A percentile compares a stretch with the other conserved stretches of the same genome.
These are phyloP conservation scores for Phalera bucephala DNA, from an alignment of 2,888 invertebrate genomes.

Conservation along the genomic window DNA sequence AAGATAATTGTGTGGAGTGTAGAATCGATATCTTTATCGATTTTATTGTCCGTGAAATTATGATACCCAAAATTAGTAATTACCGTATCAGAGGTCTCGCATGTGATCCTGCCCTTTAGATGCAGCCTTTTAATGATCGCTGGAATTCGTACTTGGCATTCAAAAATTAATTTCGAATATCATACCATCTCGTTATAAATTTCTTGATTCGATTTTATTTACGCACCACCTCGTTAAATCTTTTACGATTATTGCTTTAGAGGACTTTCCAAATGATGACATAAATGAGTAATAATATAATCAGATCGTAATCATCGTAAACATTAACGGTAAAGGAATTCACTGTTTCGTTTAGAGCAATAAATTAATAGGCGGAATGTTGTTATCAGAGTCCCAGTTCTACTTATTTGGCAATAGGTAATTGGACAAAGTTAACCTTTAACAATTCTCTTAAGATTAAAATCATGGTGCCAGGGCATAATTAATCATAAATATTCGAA, in stretches of 20 bases:
- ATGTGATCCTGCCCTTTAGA: neutral
- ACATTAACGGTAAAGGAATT: constrained; percentile 25
- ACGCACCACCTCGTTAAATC: neutral
- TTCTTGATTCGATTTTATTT: neutral
- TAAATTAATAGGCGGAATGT: constrained; percentile 32
- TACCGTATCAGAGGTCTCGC: neutral
- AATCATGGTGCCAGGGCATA: too few relatives aligned
- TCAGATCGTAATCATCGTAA: too few relatives aligned
- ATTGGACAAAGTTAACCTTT: constrained; percentile 49
- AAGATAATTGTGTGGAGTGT: too few relatives aligned
- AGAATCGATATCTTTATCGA: neutral
- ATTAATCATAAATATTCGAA: too few relatives aligned
- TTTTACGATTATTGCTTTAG: neutral
- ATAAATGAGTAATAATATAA: constrained; percentile 20
- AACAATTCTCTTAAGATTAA: constrained; percentile 38
- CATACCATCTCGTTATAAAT: neutral
- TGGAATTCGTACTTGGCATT: neutral
- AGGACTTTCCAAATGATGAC: constrained; percentile 1
- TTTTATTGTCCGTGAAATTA: neutral
- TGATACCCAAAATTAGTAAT: neutral
- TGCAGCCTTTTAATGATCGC: neutral
- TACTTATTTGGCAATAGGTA: constrained; percentile 45
- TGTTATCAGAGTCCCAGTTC: constrained; percentile 34
- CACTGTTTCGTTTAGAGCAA: constrained; percentile 14
- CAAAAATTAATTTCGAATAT: neutral